phyloP scores from a whole-genome alignment of 2,113 vertebrate species.

The Xenopus borealis region DNA sequence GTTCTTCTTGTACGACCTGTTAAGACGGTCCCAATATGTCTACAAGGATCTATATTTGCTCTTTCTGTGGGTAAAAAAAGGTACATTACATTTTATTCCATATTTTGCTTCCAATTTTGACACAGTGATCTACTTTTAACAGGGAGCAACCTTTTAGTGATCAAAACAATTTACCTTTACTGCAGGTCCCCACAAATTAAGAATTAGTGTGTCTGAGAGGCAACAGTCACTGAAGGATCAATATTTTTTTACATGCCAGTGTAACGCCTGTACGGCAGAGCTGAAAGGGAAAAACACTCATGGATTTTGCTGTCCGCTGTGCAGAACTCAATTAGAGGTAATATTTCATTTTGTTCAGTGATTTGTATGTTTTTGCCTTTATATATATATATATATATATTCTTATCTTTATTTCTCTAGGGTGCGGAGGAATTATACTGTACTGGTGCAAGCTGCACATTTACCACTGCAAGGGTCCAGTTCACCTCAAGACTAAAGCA shows the following conservation, averaged over 20 bases:
- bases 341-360: constrained; percentile 3
- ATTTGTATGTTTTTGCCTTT: neutral
- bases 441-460: constrained; percentile 57
- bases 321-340: constrained; percentile 63
- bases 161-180: constrained; percentile 11
- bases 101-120: too few species aligned
- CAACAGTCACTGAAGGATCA: constrained; percentile 74
- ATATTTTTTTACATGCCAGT: constrained; percentile 87
- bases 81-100: too few species aligned
- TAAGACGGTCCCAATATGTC: too few species aligned
- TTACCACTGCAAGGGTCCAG: constrained; percentile 45
- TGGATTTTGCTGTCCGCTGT: constrained; percentile 68
- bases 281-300: neutral
- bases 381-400: neutral
- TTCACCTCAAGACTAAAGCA: constrained; percentile 47
- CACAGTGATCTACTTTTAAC: too few species aligned
- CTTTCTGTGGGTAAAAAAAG: too few species aligned
- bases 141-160: too few species aligned
- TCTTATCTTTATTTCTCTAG: constrained; percentile 53
- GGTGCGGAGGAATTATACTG: constrained; percentile 59
- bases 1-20: too few species aligned
- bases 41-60: too few species aligned
- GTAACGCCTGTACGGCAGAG: constrained; percentile 70
- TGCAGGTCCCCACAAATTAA: constrained; percentile 79
- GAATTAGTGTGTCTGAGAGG: constrained; percentile 73